These are phyloP conservation scores for Zaprionus davidi DNA, from an alignment of 1,140 invertebrate species.

Conservation along the genomic window DNA sequence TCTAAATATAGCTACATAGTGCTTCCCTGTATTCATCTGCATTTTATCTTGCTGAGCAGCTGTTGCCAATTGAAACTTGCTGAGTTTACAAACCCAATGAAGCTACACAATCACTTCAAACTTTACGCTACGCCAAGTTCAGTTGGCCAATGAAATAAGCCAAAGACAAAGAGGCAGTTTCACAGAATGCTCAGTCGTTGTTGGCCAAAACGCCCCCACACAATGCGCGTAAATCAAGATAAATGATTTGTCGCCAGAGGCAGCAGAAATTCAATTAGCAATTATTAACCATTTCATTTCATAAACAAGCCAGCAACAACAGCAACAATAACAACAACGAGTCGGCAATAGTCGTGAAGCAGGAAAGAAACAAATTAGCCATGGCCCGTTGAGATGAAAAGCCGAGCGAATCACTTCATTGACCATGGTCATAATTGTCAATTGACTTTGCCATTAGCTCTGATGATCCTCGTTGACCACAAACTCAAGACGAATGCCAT, in stretches of 20 bases:
- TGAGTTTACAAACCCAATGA: background rate
- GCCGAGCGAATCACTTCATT: constrained; percentile 75
- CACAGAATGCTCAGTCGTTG: background rate
- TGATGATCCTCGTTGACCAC: constrained; percentile 49
- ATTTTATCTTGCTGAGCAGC: too few species aligned
- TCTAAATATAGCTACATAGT: background rate
- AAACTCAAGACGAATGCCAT: constrained; percentile 33
- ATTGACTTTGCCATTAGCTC: constrained; percentile 82
- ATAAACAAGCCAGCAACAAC: constrained; percentile 58
- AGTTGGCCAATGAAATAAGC: constrained; percentile 2
- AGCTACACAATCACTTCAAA: background rate
- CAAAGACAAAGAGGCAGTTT: background rate
- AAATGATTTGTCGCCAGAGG: constrained; percentile 79
- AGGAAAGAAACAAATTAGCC: constrained; percentile 65
- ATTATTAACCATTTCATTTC: constrained; percentile 81
- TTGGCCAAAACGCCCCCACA: constrained; percentile 41
- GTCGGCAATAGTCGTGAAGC: constrained; percentile 67
- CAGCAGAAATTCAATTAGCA: constrained; percentile 81
- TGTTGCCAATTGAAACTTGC: background rate
- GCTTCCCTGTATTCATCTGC: background rate
- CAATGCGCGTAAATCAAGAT: constrained; percentile 77
- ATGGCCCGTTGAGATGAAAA: constrained; percentile 62
- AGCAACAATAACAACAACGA: constrained; percentile 18
- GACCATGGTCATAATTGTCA: constrained; percentile 82
- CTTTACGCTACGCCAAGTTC: constrained; percentile 6